A percentile compares a stretch with the other conserved stretches of the same genome.
Evolutionary conservation across 2,113 vertebrate species (phyloP).

Genomic region (Oceanodroma tethys): DNA sequence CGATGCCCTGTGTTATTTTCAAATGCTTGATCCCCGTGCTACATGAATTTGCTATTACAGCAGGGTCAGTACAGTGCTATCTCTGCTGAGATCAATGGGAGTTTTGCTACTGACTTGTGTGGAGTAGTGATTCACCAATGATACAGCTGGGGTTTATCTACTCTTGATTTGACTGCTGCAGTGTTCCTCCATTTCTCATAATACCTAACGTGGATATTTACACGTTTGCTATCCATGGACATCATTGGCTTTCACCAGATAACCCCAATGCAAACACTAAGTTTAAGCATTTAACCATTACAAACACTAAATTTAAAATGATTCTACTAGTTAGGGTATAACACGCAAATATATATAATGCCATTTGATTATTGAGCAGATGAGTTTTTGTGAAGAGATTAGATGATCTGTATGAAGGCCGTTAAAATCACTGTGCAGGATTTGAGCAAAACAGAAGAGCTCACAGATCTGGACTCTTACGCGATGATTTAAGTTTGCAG

Average conservation of each 20-base stretch:
- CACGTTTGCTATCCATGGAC: neutral
- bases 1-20: neutral
- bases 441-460: neutral
- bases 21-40: neutral
- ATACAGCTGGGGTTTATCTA: neutral
- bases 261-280: neutral
- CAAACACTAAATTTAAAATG: neutral
- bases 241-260: neutral
- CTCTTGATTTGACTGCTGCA: neutral
- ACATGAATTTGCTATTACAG: neutral
- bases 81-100: neutral
- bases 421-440: neutral
- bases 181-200: neutral
- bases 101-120: neutral
- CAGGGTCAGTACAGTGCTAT: neutral
- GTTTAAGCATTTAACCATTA: neutral
- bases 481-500: neutral
- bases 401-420: neutral
- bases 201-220: neutral
- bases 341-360: neutral
- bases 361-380: neutral
- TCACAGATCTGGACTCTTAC: neutral
- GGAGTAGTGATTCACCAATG: neutral
- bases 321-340: neutral
- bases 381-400: neutral